phyloP scores from a whole-genome alignment of 2,888 invertebrate genomes.

The Andrena bucephala region DNA sequence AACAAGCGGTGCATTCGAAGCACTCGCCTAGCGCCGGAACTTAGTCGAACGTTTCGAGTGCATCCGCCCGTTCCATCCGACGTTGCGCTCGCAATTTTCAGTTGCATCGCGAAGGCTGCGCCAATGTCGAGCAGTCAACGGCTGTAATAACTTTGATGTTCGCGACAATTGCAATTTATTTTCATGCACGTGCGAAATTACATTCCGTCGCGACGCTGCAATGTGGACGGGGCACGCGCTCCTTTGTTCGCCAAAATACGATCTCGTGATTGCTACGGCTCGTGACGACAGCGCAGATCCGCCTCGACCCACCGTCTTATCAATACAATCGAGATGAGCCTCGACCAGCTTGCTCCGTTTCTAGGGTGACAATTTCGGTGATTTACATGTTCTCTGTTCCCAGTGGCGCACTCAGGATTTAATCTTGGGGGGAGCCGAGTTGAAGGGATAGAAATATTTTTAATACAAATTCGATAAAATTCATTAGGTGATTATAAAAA shows the following conservation, averaged over 20 bases:
- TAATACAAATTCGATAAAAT: too few species aligned
- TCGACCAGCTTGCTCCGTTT: slow-evolving; percentile 28
- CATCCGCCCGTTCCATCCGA: neutral
- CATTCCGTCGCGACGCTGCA: slow-evolving; percentile 3
- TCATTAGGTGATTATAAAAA: too few species aligned
- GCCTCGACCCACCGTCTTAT: slow-evolving; percentile 27
- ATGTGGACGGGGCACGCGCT: neutral
- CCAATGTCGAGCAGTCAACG: slow-evolving; percentile 1
- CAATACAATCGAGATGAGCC: slow-evolving; percentile 31
- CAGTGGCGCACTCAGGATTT: too few species aligned
- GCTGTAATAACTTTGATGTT: slow-evolving; percentile 24
- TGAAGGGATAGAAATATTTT: too few species aligned
- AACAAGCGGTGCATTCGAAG: neutral
- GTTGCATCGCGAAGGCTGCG: neutral
- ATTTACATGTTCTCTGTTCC: too few species aligned
- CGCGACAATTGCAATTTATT: slow-evolving; percentile 49
- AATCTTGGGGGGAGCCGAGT: too few species aligned
- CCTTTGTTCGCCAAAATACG: slow-evolving; percentile 29
- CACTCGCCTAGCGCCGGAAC: neutral
- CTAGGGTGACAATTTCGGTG: slow-evolving; percentile 18
- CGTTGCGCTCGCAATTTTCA: neutral
- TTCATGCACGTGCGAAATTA: slow-evolving; percentile 27
- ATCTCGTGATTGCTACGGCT: slow-evolving; percentile 15
- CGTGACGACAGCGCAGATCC: neutral
- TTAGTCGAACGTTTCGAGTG: neutral